Evolutionary conservation across 2,888 invertebrate species (phyloP).

Genomic region (Pinctada fucata): DNA sequence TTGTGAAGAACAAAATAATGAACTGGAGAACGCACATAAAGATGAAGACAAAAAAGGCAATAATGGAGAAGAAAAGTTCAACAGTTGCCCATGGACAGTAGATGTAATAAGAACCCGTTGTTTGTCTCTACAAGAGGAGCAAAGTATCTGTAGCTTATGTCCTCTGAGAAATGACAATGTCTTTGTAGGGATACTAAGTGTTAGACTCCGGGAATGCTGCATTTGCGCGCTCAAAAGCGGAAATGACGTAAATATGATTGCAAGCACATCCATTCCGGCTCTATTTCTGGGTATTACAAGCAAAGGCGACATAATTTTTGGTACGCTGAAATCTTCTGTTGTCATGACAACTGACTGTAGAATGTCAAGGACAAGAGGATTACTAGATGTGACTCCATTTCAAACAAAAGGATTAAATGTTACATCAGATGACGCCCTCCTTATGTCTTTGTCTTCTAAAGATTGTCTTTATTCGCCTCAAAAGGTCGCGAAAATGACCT

Average conservation of each 20-base stretch:
- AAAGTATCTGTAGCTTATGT: neutral
- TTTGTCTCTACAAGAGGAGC: neutral
- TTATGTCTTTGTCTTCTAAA: neutral
- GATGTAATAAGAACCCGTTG: no score
- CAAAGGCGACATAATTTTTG: neutral
- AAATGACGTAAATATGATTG: neutral
- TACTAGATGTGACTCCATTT: neutral
- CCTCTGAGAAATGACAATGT: neutral
- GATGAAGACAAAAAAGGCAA: no score
- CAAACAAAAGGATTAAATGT: neutral
- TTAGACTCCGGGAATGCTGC: neutral
- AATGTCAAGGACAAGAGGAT: neutral
- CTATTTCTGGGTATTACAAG: neutral
- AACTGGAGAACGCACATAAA: no score
- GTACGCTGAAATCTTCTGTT: neutral
- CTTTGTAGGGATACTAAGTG: neutral
- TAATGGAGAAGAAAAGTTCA: no score
- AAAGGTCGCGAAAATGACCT: neutral
- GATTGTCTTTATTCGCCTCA: neutral
- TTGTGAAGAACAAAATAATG: no score
- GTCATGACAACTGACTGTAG: neutral
- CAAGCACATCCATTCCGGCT: neutral
- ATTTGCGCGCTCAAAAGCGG: neutral
- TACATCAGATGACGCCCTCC: neutral
- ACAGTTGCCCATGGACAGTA: no score